Evolutionary conservation across 2,797 vertebrate species (phyloP).

Genomic region (Siniperca scherzeri): DNA sequence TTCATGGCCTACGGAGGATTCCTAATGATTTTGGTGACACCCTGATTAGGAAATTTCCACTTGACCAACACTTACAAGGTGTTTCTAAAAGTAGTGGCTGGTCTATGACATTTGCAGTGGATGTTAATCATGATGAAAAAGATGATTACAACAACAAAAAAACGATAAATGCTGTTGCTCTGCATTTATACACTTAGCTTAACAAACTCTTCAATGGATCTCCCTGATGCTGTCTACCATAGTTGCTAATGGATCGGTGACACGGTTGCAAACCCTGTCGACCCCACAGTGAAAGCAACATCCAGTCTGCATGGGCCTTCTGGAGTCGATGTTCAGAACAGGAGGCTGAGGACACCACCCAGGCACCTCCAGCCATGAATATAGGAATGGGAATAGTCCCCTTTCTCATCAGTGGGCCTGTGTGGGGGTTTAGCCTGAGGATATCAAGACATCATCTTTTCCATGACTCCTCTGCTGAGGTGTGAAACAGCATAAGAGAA

Average conservation of each 20-base stretch:
- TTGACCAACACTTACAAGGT: not conserved
- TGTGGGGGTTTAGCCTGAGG: constrained; percentile 55
- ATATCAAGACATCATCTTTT: constrained; percentile 69
- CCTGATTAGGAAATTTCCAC: not conserved
- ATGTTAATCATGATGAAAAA: not conserved
- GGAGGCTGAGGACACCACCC: constrained; percentile 2
- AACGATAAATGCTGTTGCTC: too few relatives aligned
- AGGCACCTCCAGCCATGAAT: constrained; percentile 29
- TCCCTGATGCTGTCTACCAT: not conserved
- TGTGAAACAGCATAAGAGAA: constrained; percentile 64
- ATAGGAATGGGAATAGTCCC: constrained; percentile 27
- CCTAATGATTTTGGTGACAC: not conserved
- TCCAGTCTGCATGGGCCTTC: not conserved
- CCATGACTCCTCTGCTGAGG: constrained; percentile 63
- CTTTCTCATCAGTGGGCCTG: constrained; percentile 57
- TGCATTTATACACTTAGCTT: too few relatives aligned
- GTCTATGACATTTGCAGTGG: not conserved
- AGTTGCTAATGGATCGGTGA: not conserved
- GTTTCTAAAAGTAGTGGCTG: not conserved
- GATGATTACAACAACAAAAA: not conserved
- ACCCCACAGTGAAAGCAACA: not conserved
- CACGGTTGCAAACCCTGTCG: not conserved
- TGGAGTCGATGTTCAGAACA: constrained; percentile 4
- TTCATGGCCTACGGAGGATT: not conserved
- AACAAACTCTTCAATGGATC: not conserved